A percentile compares a stretch with the other conserved stretches of the same genome.
phyloP scores from a whole-genome alignment of 2,888 invertebrate genomes.

The Toxonevra muliebris region DNA sequence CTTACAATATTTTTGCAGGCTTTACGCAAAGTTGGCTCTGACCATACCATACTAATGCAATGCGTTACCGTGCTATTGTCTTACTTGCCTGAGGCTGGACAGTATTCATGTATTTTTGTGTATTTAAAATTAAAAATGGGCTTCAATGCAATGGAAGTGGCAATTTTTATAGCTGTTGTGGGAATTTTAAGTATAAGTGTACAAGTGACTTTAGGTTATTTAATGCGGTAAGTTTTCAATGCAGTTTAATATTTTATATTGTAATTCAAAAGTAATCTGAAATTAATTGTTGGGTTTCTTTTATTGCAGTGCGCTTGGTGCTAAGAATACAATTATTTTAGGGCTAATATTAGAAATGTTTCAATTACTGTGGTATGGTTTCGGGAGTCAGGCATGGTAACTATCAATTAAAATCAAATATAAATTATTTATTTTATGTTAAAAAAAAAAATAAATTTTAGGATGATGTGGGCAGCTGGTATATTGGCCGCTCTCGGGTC shows the following conservation, averaged over 20 bases:
- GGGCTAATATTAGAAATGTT: conserved; percentile 96
- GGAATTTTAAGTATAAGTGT: conserved; percentile 96
- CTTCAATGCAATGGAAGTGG: conserved; percentile 94
- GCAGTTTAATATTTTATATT: neutral
- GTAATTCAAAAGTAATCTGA: neutral
- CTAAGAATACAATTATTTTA: conserved; percentile 97
- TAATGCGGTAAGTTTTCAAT: conserved; percentile 71
- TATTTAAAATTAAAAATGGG: conserved; percentile 98
- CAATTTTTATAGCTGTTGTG: conserved; percentile 96
- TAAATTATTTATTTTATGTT: neutral
- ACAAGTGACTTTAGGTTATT: conserved; percentile 85
- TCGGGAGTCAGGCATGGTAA: conserved; percentile 93
- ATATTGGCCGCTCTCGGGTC: conserved; percentile 94
- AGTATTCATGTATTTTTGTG: conserved; percentile 99
- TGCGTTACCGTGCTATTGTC: conserved; percentile 98
- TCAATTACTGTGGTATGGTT: conserved; percentile 97
- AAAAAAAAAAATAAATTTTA: conserved; percentile 57
- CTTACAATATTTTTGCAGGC: conserved; percentile 67
- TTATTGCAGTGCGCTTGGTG: conserved; percentile 73
- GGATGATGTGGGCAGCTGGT: conserved; percentile 99
- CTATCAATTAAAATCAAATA: conserved; percentile 37
- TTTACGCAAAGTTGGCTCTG: conserved; percentile 90
- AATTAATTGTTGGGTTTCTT: neutral
- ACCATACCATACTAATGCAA: conserved; percentile 94
- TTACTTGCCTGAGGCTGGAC: conserved; percentile 97